phyloP scores from a whole-genome alignment of 1,140 invertebrate genomes.

The Neodiprion lecontei region DNA sequence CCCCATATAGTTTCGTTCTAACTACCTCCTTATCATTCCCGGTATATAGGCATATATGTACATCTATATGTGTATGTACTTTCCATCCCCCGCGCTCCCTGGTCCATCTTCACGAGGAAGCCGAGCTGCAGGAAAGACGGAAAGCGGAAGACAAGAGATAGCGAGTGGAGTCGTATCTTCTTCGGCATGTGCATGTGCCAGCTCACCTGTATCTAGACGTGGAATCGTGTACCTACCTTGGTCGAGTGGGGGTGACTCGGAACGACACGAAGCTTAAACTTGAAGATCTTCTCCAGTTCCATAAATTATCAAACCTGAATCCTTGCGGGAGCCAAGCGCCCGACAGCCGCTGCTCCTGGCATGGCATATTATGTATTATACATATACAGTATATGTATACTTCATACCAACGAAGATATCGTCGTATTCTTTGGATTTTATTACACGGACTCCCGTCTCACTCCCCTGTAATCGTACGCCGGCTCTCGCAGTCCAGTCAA shows the following conservation, averaged over 20 bases:
- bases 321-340: not conserved
- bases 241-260: too few relatives aligned
- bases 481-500: too few relatives aligned
- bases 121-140: not conserved
- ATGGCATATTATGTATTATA: not conserved
- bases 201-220: not conserved
- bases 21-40: conserved; percentile 4
- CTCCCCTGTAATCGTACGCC: too few relatives aligned
- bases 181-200: not conserved
- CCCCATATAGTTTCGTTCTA: not conserved
- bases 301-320: conserved; percentile 5
- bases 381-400: not conserved
- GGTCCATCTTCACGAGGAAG: not conserved
- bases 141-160: not conserved
- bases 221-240: too few relatives aligned
- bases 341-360: too few relatives aligned
- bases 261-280: too few relatives aligned
- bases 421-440: conserved; percentile 8
- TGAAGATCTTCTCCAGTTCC: conserved; percentile 1
- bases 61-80: not conserved
- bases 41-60: not conserved
- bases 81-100: not conserved
- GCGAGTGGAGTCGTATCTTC: not conserved
- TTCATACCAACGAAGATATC: not conserved
- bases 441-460: not conserved